Evolutionary conservation across 2,113 vertebrate species (phyloP).

Genomic region (Microcebus ravelobensis): DNA sequence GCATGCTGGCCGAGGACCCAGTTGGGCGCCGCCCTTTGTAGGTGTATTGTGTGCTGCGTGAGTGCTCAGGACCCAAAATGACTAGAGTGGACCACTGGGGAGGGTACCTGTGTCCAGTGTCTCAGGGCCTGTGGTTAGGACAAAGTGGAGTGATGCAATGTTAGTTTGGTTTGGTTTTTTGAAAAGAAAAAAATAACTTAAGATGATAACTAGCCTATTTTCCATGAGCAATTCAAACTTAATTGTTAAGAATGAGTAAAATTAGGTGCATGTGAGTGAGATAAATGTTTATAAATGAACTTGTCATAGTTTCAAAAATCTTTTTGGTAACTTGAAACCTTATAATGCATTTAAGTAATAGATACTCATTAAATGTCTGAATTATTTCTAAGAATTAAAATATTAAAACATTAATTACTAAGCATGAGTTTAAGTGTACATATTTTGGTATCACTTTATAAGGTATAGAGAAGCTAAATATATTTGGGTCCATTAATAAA

Average conservation of each 20-base stretch:
- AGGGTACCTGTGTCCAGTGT: background rate
- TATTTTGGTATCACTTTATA: background rate
- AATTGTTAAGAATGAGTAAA: background rate
- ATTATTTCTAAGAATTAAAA: background rate
- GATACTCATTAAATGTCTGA: background rate
- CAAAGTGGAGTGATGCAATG: background rate
- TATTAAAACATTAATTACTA: background rate
- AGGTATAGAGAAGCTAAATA: background rate
- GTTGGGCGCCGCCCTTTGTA: background rate
- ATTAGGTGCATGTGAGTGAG: background rate
- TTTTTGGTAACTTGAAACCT: background rate
- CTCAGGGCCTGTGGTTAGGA: background rate
- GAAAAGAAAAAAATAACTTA: background rate
- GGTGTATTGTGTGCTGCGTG: background rate
- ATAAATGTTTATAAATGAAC: background rate
- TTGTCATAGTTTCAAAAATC: background rate
- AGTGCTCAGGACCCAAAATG: background rate
- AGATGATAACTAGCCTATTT: background rate
- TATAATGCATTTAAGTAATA: background rate
- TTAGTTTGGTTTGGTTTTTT: constrained; percentile 26
- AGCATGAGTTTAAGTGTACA: background rate
- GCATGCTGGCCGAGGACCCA: too few species aligned
- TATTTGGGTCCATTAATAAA: background rate
- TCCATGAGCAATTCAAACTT: background rate
- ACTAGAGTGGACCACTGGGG: background rate